Base-by-base conservation (phyloP, 1,140 invertebrate species). In the Trichoplusia ni region DNA sequence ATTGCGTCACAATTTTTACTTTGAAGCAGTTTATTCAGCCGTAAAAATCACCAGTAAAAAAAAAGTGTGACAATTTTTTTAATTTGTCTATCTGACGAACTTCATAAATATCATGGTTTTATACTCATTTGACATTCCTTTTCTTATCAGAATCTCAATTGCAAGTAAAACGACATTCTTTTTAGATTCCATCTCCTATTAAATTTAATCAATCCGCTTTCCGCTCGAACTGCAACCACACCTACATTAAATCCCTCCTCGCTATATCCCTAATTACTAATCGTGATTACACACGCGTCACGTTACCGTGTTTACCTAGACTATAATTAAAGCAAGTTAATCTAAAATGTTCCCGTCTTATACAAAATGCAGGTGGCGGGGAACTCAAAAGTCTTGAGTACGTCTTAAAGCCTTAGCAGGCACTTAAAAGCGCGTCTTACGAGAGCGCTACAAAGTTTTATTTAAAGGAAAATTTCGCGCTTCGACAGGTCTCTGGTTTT, bases 271-370 rank as follows among this genome's bases (percentile, higher is more conserved):
- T 84, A 84, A 86, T 84, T 83, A 86, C 82, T 75, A 75, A 82
- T 84, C 79, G 75, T 80, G 76, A 86, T 84, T 82, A 84, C 81
- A 82, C 65, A 80, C 79, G 73, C 73, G 71, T 68, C 64, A 64
- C 72, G 75, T 75, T 71, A 63, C 75, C 71, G 35, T 81, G 79
- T 88, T 86, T 85, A 75, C 79, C 76, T 75, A 72, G 69, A 80
- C 71, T 79, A 79, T 88, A 88, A 86, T 86, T 88, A 84, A 83
- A 77, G 69, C 77, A 79, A 82, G 75, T 84, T 84, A 84, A 88
- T 86, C 83, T 84, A 75, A 80, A 86, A 72, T 77, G 77, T 77
- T 81, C 81, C 67, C 74, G 44, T 67, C 82, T 88, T 81, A 86
- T 86, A 85, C 79, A 86, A 86, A 88, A 88, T 88, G 82, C 82